A percentile compares a stretch with the other conserved stretches of the same genome.
Conservation (phyloP, 2,113 vertebrate genomes). For the Protobothrops mucrosquamatus region DNA sequence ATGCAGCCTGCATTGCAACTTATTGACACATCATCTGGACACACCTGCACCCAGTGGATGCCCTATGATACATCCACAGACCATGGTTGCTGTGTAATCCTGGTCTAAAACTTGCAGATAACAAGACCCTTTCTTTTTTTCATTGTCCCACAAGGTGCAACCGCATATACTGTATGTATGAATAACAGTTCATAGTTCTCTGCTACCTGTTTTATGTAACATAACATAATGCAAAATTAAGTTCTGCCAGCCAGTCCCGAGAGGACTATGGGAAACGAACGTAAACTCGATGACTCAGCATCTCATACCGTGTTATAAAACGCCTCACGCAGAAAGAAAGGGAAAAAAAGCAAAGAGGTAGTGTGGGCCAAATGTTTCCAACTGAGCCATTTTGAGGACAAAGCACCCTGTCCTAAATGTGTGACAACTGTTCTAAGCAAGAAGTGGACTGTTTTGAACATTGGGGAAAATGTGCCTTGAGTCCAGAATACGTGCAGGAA, state of each 20-base stretch:
- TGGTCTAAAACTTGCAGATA: not conserved
- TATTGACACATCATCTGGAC: not conserved
- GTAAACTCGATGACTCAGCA: not conserved
- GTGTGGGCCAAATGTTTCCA: not conserved
- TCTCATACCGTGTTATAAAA: not conserved
- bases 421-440: not conserved
- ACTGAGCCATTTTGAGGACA: not conserved
- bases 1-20: not conserved
- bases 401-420: not conserved
- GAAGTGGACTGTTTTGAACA: not conserved
- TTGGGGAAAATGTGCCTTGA: not conserved
- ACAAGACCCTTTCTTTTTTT: not conserved
- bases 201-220: not conserved
- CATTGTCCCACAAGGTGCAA: not conserved
- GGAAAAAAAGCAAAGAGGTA: not conserved
- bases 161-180: not conserved
- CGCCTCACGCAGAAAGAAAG: too few relatives aligned
- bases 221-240: not conserved
- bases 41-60: not conserved
- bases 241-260: not conserved
- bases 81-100: not conserved
- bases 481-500: not conserved
- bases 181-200: not conserved
- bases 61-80: not conserved
- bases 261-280: not conserved